A percentile compares a stretch with the other conserved stretches of the same genome.
These are phyloP conservation scores for Stenodema calcarata DNA, from an alignment of 2,888 invertebrate genomes.

Conservation along the genomic window DNA sequence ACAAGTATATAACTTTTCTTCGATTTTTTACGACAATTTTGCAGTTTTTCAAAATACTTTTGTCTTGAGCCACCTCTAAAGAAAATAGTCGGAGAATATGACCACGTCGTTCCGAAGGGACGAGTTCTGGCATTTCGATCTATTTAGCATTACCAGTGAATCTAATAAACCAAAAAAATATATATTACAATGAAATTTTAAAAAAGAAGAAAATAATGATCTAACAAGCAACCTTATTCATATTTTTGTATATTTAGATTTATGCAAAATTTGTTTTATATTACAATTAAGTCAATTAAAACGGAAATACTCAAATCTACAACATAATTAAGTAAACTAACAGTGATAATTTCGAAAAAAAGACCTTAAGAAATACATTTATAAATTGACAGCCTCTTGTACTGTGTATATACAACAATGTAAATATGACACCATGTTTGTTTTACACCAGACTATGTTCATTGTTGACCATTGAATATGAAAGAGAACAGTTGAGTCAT, in stretches of 20 bases:
- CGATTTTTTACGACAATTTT: not conserved
- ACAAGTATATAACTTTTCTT: not conserved
- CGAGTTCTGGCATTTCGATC: not conserved
- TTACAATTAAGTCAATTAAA: constrained; percentile 55
- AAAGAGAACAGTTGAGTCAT: constrained; percentile 55
- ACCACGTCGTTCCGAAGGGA: not conserved
- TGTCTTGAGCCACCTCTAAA: not conserved
- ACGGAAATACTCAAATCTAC: constrained; percentile 52
- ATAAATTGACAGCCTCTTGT: constrained; percentile 55
- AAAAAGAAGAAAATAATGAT: constrained; percentile 23
- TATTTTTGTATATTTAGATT: constrained; percentile 54
- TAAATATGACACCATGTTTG: constrained; percentile 57
- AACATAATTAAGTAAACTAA: constrained; percentile 40
- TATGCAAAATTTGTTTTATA: constrained; percentile 52
- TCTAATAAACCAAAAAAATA: not conserved
- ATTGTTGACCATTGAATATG: constrained; percentile 57
- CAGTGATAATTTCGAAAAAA: constrained; percentile 53
- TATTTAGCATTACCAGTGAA: constrained; percentile 1
- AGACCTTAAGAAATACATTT: constrained; percentile 49
- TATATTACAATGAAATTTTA: not conserved
- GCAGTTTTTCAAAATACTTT: not conserved
- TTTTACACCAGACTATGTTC: constrained; percentile 56
- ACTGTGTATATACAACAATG: constrained; percentile 56
- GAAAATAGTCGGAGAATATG: not conserved
- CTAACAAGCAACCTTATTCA: constrained; percentile 51